Conservation (phyloP, 1,140 invertebrate genomes). For the Reticulitermes speratus region DNA sequence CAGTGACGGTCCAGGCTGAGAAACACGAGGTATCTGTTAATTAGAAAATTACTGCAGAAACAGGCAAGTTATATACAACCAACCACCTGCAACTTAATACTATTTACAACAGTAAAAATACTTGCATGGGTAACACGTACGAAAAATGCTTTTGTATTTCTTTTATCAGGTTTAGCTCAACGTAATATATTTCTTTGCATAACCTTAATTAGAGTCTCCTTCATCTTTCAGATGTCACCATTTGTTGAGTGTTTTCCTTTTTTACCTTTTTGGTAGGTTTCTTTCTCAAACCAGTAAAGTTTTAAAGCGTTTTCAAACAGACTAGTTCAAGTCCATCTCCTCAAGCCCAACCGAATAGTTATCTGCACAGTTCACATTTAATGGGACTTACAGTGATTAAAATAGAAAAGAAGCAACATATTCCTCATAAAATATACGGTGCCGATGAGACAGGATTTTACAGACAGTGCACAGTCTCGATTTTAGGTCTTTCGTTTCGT, state of each 20-base stretch:
- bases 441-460: too few relatives aligned
- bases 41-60: not conserved
- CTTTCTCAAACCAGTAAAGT: not conserved
- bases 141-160: not conserved
- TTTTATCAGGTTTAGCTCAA: not conserved
- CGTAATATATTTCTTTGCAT: not conserved
- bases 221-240: not conserved
- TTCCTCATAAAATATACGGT: too few relatives aligned
- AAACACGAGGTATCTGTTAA: not conserved
- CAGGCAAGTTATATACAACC: not conserved
- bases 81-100: not conserved
- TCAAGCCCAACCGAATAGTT: too few relatives aligned
- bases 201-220: not conserved
- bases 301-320: too few relatives aligned
- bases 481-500: too few relatives aligned
- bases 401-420: too few relatives aligned
- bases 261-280: not conserved
- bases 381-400: too few relatives aligned
- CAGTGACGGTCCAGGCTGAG: not conserved
- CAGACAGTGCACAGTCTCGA: too few relatives aligned
- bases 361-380: too few relatives aligned
- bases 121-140: not conserved
- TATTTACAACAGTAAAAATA: not conserved
- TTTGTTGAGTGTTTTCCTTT: not conserved
- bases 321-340: too few relatives aligned